Conservation (phyloP, 2,888 invertebrate genomes). For the Himalopsyche tibetana region DNA sequence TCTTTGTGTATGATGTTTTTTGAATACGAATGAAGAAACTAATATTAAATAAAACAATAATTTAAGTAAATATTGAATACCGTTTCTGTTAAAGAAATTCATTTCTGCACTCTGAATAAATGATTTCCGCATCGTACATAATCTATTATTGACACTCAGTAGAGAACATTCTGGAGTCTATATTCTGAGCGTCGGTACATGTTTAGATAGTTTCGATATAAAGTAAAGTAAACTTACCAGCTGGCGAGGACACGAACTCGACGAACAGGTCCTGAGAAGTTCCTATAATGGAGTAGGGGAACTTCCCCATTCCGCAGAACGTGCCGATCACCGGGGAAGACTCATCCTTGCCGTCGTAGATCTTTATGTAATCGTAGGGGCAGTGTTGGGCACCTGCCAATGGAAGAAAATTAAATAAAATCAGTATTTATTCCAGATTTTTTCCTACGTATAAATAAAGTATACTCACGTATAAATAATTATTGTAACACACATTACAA, state of each 20-base stretch:
- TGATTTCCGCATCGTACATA: no score
- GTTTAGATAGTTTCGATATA: neutral
- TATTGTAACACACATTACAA: no score
- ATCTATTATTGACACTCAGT: neutral
- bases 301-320: conserved; percentile 95
- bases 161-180: neutral
- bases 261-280: conserved; percentile 93
- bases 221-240: conserved; percentile 75
- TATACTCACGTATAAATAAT: no score
- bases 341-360: conserved; percentile 94
- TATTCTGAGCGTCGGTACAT: neutral
- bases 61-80: no score
- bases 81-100: no score
- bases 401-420: neutral
- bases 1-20: no score
- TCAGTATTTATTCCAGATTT: neutral
- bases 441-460: no score
- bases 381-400: conserved; percentile 86
- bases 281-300: conserved; percentile 95
- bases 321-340: conserved; percentile 92
- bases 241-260: conserved; percentile 92
- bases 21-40: no score
- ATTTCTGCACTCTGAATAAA: no score
- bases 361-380: conserved; percentile 92
- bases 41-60: no score